Conservation (phyloP, 2,113 vertebrate genomes). For the Garra rufa region DNA sequence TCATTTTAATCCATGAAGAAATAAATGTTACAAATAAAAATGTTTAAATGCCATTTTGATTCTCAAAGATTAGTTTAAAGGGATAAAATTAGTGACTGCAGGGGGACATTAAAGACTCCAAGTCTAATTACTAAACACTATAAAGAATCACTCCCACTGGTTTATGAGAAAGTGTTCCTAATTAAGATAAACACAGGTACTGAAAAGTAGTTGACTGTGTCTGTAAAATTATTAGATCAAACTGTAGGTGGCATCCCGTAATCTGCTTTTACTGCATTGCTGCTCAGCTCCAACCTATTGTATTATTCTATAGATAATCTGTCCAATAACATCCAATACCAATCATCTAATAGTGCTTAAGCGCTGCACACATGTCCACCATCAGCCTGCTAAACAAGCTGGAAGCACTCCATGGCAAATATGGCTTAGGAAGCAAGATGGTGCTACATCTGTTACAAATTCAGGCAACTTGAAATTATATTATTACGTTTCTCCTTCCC, state of each 20-base stretch:
- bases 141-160: not conserved
- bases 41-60: not conserved
- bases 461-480: conserved; percentile 21
- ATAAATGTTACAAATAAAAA: not conserved
- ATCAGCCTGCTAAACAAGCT: conserved; percentile 40
- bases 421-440: conserved; percentile 57
- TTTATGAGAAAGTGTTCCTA: not conserved
- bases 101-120: too few relatives aligned
- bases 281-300: not conserved
- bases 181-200: not conserved
- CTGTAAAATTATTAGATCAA: not conserved
- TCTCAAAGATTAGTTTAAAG: not conserved
- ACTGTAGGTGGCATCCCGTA: not conserved
- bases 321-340: not conserved
- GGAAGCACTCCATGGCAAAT: conserved; percentile 41
- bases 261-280: not conserved
- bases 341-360: conserved; percentile 32
- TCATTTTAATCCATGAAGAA: not conserved
- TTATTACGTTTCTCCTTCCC: conserved; percentile 40
- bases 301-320: conserved; percentile 11
- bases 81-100: not conserved
- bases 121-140: not conserved
- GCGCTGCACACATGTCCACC: conserved; percentile 34
- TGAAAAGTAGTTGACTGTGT: not conserved
- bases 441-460: conserved; percentile 57